Base-by-base conservation (phyloP, 2,888 invertebrate genomes). In the Leucoptera coffeella region DNA sequence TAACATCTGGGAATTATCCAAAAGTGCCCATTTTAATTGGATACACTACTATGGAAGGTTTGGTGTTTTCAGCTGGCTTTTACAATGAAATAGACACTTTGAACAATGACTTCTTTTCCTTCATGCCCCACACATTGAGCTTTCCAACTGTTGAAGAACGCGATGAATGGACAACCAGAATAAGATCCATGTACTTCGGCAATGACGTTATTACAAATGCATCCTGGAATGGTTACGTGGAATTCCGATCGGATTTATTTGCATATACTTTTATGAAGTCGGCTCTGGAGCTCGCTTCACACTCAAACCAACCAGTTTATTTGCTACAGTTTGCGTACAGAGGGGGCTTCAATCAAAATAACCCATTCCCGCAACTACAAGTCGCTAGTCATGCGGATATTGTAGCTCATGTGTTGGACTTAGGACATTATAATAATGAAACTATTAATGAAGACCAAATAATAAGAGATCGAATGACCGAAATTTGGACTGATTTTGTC, bases 311-410 rank as follows among this genome's bases (percentile, higher is more conserved):
- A 4, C 23, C 19, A n/a, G 14, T 28, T 11, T 28, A 28, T 12
- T 7, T 28, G 11, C 17, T 28, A 19, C 23, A 28, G 17, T 28
- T 28, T 23, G 8, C 19, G 5, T 20, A 23, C 14, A 13, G 9
- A 19, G 28, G 23, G 5, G 26, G 20, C 9, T 26, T 20, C 14
- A 20, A 20, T 7, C 26, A 26, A 15, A n/a, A 14, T 2, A 23
- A 23, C 12, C 5, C 17, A 13, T 10, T n/a, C n/a, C 14, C 21
- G 2, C 9, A 20, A 7, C 10, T 22, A 4, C 7, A 5, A 4
- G 24, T 13, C 10, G 28, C 24, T 4, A 15, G 19, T 8, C 28
- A 28, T 14, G 14, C 28, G n/a, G 28, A 28, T 13, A 15, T 28
- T 12, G 23, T 22, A 8, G 12, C 19, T 3, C 20, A 28, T 14